Evolutionary conservation across 2,797 vertebrate species (phyloP), one percentile per base, ranked within the genome.

Genomic region (Macroramphosus scolopax): DNA sequence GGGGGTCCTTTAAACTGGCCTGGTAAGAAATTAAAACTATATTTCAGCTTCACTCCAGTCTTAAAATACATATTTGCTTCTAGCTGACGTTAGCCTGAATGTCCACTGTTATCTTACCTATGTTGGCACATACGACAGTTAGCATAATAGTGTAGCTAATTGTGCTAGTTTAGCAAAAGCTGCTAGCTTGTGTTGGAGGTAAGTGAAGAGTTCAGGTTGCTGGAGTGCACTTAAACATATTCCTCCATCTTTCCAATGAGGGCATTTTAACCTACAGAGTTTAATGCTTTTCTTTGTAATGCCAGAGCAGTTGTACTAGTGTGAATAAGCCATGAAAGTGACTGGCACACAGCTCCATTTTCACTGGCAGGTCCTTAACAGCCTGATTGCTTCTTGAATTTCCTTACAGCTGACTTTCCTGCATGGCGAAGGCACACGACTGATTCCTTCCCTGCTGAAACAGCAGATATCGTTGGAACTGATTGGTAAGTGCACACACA

Each of bases 401-500:
- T 82, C 81, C 80, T 85, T 81, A 82, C 76, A 3, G 63, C 69
- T 58, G 78, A 84, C 84, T 84, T 86, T 78, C 78, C 66, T 69
- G 68, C 75, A 34, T 52, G 66, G 80, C 72, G 78, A 71, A 68
- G 77, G 68, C 77, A 73, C 58, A 71, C 55, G 52, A 68, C 84
- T 83, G 81, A 84, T 88, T 86, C 80, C 80, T 71, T 80, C 80
- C 72, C 70, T 85, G 84, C 86, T 88, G 86, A 89, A 81, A 63
- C 85, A 85, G 86, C 86, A 86, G 75, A 84, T n/a, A n/a, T 85
- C 75, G 71, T 64, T 11, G 31, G 83, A 59, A 75, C 74, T 74
- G 65, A 74, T 74, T 54, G 59, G 66, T 28, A 4, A 32, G 4
- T 53, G 32, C 57, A 25, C 47, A 62, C 68, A 44, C 37, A 45